These are phyloP conservation scores for Bucco capensis DNA, from an alignment of 2,113 vertebrate species.

Conservation along the genomic window DNA sequence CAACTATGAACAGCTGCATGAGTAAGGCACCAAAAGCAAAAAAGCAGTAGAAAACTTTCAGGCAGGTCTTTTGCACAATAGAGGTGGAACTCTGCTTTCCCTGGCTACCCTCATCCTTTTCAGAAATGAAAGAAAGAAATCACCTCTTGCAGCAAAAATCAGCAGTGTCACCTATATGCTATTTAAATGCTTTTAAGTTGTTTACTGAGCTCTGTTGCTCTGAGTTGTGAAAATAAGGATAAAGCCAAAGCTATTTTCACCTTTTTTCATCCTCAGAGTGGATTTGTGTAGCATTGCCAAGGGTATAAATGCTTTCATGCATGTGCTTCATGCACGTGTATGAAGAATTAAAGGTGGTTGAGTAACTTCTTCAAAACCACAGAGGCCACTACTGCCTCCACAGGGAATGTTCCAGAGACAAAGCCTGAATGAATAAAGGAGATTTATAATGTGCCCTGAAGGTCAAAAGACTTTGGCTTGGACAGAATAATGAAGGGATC, in stretches of 20 bases:
- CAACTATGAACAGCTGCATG: not conserved
- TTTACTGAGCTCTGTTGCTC: not conserved
- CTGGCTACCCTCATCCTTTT: not conserved
- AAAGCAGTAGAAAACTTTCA: not conserved
- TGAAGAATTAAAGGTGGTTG: not conserved
- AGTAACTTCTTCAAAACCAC: not conserved
- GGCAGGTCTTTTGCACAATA: not conserved
- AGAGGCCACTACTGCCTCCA: not conserved
- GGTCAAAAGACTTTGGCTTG: not conserved
- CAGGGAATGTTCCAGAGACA: not conserved
- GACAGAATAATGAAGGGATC: constrained; percentile 12
- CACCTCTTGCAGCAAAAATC: not conserved
- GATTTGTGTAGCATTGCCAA: not conserved
- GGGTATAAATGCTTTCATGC: not conserved
- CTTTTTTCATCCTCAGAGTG: not conserved
- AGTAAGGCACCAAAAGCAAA: not conserved
- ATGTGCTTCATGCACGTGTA: not conserved
- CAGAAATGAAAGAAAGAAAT: not conserved
- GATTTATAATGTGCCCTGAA: not conserved
- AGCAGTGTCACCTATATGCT: not conserved
- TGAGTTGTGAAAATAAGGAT: not conserved
- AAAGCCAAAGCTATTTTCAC: not conserved
- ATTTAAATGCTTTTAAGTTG: constrained; percentile 3
- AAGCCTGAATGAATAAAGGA: not conserved
- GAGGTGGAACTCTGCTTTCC: not conserved